A percentile compares a stretch with the other conserved stretches of the same genome.
These are phyloP conservation scores for Nebria salina DNA, from an alignment of 2,888 invertebrate genomes.

Conservation along the genomic window DNA sequence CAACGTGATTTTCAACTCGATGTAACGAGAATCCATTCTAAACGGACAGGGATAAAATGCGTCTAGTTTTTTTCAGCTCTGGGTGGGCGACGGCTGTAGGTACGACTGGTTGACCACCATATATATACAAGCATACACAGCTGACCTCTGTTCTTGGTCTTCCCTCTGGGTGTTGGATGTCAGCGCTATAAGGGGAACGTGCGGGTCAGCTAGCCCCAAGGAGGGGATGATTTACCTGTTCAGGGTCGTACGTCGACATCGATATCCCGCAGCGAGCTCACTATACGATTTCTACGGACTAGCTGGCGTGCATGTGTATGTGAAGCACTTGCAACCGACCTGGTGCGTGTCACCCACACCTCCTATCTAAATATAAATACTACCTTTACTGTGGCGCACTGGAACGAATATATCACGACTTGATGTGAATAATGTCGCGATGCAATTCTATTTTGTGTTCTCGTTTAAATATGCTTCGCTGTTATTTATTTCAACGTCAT, in stretches of 20 bases:
- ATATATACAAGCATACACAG: conserved; percentile 17
- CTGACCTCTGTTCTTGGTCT: conserved; percentile 35
- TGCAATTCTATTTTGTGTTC: conserved; percentile 24
- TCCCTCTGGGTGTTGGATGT: conserved; percentile 20
- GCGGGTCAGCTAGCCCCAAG: conserved; percentile 23
- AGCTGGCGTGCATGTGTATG: conserved; percentile 8
- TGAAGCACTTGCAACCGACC: conserved; percentile 32
- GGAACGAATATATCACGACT: conserved; percentile 36
- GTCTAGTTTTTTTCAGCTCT: conserved; percentile 29
- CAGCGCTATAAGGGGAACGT: conserved; percentile 14
- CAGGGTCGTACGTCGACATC: conserved; percentile 44
- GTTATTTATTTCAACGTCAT: conserved; percentile 42
- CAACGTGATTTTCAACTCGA: conserved; percentile 5
- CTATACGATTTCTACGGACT: conserved; percentile 2
- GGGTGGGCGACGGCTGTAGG: background rate
- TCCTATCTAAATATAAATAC: conserved; percentile 35
- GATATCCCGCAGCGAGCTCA: conserved; percentile 41
- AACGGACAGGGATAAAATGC: conserved; percentile 36
- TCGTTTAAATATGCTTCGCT: conserved; percentile 40
- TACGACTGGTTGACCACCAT: conserved; percentile 1
- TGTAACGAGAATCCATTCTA: conserved; percentile 28
- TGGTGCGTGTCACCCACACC: conserved; percentile 26
- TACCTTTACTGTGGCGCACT: conserved; percentile 32
- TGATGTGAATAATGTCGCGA: conserved; percentile 37
- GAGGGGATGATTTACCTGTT: conserved; percentile 41